These are phyloP conservation scores for Pseudeuparius sepicola DNA, from an alignment of 2,888 invertebrate species.

Conservation along the genomic window DNA sequence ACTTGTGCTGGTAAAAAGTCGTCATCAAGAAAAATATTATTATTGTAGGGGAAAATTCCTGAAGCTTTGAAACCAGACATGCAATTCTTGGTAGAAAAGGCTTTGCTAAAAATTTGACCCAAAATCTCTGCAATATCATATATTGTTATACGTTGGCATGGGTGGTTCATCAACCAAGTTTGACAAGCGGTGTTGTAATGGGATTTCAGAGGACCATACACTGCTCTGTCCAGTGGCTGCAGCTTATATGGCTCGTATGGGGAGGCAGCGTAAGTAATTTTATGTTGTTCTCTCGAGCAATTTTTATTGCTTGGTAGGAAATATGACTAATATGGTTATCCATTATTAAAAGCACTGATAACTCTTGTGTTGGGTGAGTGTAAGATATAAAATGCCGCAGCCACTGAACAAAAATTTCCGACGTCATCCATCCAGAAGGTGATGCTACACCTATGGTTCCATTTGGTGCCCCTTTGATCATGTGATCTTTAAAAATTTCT, in stretches of 20 bases:
- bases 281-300: slow-evolving; percentile 15
- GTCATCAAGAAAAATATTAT: slow-evolving; percentile 2
- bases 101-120: background rate
- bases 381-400: slow-evolving; percentile 13
- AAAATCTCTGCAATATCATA: slow-evolving; percentile 4
- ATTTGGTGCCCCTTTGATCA: slow-evolving; percentile 13
- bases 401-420: slow-evolving; percentile 14
- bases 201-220: slow-evolving; percentile 12
- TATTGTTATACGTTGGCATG: slow-evolving; percentile 5
- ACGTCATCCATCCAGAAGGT: slow-evolving; percentile 15
- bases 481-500: too few species aligned
- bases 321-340: too few species aligned
- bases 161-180: too few species aligned
- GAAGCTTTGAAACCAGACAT: background rate
- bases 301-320: slow-evolving; percentile 11
- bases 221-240: slow-evolving; percentile 9
- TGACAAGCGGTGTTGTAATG: slow-evolving; percentile 9
- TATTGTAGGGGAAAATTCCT: background rate
- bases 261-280: slow-evolving; percentile 12
- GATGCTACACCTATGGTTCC: too few species aligned
- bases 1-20: too few species aligned
- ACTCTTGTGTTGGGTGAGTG: slow-evolving; percentile 8
- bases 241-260: slow-evolving; percentile 13
- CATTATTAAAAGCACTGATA: too few species aligned
- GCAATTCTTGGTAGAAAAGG: background rate